These are phyloP conservation scores for Neosilurus hyrtlii DNA, from an alignment of 2,797 vertebrate genomes.

Conservation along the genomic window DNA sequence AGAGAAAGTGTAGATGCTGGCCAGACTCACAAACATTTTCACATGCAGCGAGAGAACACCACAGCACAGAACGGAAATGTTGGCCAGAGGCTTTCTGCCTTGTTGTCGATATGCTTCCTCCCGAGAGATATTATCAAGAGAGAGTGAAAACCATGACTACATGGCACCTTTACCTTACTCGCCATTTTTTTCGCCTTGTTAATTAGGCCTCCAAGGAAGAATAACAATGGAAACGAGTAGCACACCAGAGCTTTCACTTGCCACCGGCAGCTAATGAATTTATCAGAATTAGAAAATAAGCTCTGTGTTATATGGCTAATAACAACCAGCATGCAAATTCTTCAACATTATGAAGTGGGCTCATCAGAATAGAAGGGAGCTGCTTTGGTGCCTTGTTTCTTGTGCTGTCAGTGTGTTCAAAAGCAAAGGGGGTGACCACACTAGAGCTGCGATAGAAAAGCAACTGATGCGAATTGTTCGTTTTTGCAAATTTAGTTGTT, in stretches of 20 bases:
- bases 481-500: too few species aligned
- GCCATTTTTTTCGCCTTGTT: not conserved
- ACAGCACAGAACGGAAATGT: not conserved
- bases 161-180: not conserved
- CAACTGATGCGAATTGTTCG: too few species aligned
- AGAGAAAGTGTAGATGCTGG: too few species aligned
- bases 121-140: slow-evolving; percentile 9
- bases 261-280: not conserved
- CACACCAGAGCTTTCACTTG: not conserved
- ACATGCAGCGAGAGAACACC: not conserved
- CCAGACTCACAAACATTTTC: not conserved
- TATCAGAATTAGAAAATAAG: not conserved
- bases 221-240: not conserved
- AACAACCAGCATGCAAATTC: not conserved
- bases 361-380: not conserved
- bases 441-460: too few species aligned
- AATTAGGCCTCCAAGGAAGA: slow-evolving; percentile 10
- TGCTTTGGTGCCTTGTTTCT: not conserved
- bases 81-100: slow-evolving; percentile 7
- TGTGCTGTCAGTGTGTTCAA: not conserved
- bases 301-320: not conserved
- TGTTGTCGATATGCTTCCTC: not conserved
- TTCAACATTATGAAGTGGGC: not conserved
- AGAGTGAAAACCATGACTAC: slow-evolving; percentile 13
- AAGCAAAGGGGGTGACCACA: too few species aligned